Evolutionary conservation across 1,140 invertebrate species (phyloP).

Genomic region (Drosophila miranda): DNA sequence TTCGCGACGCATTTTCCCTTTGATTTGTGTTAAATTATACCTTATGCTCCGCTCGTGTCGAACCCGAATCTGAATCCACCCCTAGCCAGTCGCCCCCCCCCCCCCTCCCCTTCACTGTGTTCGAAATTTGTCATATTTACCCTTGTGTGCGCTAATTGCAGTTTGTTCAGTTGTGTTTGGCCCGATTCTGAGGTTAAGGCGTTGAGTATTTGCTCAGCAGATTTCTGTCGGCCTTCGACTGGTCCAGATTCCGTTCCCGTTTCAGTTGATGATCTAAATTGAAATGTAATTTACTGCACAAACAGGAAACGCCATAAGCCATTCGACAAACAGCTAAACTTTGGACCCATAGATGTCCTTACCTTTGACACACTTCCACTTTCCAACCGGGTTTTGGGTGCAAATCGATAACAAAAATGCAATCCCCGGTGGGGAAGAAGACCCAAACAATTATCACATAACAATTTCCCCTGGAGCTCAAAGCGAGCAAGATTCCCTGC

Average conservation of each 20-base stretch:
- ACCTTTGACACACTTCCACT: slow-evolving; percentile 20
- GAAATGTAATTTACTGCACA: slow-evolving; percentile 41
- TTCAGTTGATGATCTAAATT: slow-evolving; percentile 36
- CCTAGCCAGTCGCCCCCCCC: not conserved
- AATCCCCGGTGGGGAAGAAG: slow-evolving; percentile 20
- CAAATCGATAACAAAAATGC: slow-evolving; percentile 34
- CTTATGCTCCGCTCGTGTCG: slow-evolving; percentile 18
- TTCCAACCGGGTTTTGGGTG: not conserved
- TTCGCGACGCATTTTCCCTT: slow-evolving; percentile 54
- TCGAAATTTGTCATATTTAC: slow-evolving; percentile 53
- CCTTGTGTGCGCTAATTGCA: slow-evolving; percentile 58
- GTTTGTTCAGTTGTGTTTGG: slow-evolving; percentile 45
- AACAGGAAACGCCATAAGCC: slow-evolving; percentile 32
- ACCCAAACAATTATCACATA: slow-evolving; percentile 52
- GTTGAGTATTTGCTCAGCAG: slow-evolving; percentile 48
- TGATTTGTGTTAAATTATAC: slow-evolving; percentile 67
- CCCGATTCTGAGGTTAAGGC: slow-evolving; percentile 26
- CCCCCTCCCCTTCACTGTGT: not conserved
- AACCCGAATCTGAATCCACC: slow-evolving; percentile 13
- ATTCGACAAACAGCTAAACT: slow-evolving; percentile 30
- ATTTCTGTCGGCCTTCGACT: slow-evolving; percentile 38
- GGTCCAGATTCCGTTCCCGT: not conserved
- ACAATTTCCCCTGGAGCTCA: slow-evolving; percentile 59
- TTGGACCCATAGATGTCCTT: not conserved
- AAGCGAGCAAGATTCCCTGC: slow-evolving; percentile 7